phyloP scores from a whole-genome alignment of 2,888 invertebrate genomes.

The Dryococelus australis region DNA sequence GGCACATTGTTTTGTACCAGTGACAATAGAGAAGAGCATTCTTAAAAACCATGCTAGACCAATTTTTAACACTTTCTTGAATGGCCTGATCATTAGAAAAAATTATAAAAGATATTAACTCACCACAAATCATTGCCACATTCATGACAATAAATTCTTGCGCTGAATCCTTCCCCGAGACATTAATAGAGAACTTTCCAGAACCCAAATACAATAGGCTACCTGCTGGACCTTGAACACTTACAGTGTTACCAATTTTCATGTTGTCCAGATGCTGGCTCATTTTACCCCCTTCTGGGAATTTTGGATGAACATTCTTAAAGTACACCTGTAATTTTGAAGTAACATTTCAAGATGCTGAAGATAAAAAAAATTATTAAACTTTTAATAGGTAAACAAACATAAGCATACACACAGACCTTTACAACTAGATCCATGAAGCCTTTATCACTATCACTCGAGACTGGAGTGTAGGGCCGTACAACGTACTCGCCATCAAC shows the following conservation, averaged over 20 bases:
- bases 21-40: too few relatives aligned
- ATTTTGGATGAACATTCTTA: slow-evolving; percentile 94
- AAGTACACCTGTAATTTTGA: slow-evolving; percentile 81
- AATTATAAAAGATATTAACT: slow-evolving; percentile 37
- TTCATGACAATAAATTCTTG: slow-evolving; percentile 71
- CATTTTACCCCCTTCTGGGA: slow-evolving; percentile 98
- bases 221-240: slow-evolving; percentile 95
- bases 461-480: slow-evolving; percentile 96
- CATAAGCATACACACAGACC: slow-evolving; percentile 59
- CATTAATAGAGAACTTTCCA: slow-evolving; percentile 84
- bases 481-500: slow-evolving; percentile 90
- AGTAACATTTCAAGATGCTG: not conserved
- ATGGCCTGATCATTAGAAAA: too few relatives aligned
- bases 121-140: slow-evolving; percentile 94
- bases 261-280: slow-evolving; percentile 90
- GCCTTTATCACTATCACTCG: slow-evolving; percentile 93
- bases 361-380: too few relatives aligned
- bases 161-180: slow-evolving; percentile 90
- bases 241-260: slow-evolving; percentile 90
- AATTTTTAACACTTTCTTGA: too few relatives aligned
- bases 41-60: too few relatives aligned
- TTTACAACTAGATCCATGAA: slow-evolving; percentile 92
- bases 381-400: too few relatives aligned
- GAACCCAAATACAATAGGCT: slow-evolving; percentile 83
- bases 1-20: too few relatives aligned